Evolutionary conservation across 30 jellyfish, hydroid and myxozoan species (phyloP).

Genomic region (Phacellophora camtschatica): DNA sequence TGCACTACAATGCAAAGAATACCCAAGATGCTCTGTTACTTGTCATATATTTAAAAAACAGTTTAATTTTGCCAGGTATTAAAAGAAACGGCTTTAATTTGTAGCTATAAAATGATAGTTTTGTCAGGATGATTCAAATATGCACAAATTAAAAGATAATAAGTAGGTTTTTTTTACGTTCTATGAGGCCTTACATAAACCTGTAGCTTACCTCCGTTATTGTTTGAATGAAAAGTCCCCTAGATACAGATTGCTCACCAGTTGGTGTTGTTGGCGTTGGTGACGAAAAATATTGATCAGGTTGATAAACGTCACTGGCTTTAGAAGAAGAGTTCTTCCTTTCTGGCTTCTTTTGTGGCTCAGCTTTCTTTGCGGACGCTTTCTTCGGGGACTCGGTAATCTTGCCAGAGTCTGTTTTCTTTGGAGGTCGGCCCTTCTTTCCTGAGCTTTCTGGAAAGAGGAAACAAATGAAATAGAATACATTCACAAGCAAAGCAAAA

Average conservation of each 20-base stretch:
- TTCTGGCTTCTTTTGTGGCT: not conserved
- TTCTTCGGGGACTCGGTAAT: slow-evolving; percentile 31
- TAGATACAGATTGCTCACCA: slow-evolving; percentile 59
- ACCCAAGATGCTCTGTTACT: no score
- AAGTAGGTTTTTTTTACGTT: no score
- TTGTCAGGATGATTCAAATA: no score
- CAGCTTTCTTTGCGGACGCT: slow-evolving; percentile 30
- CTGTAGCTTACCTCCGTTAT: slow-evolving; percentile 42
- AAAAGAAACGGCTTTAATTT: no score
- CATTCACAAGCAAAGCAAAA: no score
- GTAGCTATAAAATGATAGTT: no score
- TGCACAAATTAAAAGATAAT: no score
- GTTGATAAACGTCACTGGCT: slow-evolving; percentile 25
- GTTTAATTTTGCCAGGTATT: no score
- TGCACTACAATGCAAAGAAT: no score
- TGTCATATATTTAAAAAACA: no score
- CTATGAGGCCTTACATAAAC: no score
- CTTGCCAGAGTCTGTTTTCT: slow-evolving; percentile 45
- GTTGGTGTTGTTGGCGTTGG: slow-evolving; percentile 31
- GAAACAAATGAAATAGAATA: not conserved
- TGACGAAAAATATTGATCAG: slow-evolving; percentile 11
- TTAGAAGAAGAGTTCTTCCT: slow-evolving; percentile 4
- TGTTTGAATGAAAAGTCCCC: slow-evolving; percentile 59
- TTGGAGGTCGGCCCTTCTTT: slow-evolving; percentile 33
- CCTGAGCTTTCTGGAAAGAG: slow-evolving; percentile 6